These are phyloP conservation scores for Drosophila nr. fundita DNA, from an alignment of 2,888 invertebrate genomes.

Conservation along the genomic window DNA sequence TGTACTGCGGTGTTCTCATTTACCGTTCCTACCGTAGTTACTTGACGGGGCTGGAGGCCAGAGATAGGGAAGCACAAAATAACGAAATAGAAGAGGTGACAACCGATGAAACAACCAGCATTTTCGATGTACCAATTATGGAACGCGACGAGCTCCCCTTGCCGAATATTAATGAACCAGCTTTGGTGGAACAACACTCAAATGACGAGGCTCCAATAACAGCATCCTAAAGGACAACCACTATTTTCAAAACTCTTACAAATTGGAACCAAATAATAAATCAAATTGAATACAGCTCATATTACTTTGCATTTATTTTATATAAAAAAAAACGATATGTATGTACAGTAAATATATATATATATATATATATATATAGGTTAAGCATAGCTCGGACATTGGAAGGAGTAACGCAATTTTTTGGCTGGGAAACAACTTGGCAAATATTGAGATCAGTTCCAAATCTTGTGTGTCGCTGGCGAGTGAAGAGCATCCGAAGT, in stretches of 20 bases:
- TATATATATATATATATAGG: no score
- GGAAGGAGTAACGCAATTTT: not conserved
- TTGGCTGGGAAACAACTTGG: slow-evolving; percentile 22
- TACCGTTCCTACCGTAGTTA: slow-evolving; percentile 38
- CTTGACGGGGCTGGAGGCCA: not conserved
- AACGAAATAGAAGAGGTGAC: slow-evolving; percentile 9
- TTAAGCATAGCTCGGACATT: not conserved
- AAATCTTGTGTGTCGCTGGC: slow-evolving; percentile 78
- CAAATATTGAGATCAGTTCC: slow-evolving; percentile 54
- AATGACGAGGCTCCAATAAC: not conserved
- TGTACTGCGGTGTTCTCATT: slow-evolving; percentile 43
- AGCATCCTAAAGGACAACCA: not conserved
- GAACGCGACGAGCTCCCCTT: slow-evolving; percentile 6
- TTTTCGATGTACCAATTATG: slow-evolving; percentile 10
- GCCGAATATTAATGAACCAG: slow-evolving; percentile 2
- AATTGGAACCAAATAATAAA: not conserved
- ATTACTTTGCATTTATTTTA: slow-evolving; percentile 4
- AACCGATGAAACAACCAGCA: not conserved
- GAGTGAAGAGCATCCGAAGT: slow-evolving; percentile 81
- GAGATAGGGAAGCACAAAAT: not conserved
- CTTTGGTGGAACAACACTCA: not conserved
- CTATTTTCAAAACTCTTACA: not conserved
- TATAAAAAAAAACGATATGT: not conserved
- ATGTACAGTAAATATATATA: no score
- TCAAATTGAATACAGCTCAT: not conserved